Percentiles rank a stretch among this genome's conserved stretches.
Evolutionary conservation across 2,113 vertebrate species (phyloP).

Genomic region (Phycodurus eques): DNA sequence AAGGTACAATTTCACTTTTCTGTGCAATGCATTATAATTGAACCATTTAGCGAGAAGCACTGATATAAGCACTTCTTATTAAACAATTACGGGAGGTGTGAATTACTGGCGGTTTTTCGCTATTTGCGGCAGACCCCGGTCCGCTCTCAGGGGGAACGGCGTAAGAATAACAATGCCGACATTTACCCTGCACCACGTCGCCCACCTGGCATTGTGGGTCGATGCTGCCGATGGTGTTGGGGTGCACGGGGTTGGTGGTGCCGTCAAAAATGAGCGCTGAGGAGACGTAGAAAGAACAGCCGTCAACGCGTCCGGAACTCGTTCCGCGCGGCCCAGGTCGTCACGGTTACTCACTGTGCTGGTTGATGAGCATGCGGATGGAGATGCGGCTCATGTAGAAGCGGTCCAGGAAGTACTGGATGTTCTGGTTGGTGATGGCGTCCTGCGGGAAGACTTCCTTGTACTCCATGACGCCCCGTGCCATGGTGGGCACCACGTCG

Average conservation of each 20-base stretch:
- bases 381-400: slow-evolving; percentile 97
- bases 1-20: too few relatives aligned
- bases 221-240: slow-evolving; percentile 91
- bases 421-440: slow-evolving; percentile 87
- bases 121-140: too few relatives aligned
- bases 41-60: background rate
- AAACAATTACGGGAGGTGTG: too few relatives aligned
- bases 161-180: background rate
- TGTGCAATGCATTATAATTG: too few relatives aligned
- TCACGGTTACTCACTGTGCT: slow-evolving; percentile 81
- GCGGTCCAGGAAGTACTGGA: slow-evolving; percentile 93
- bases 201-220: slow-evolving; percentile 84
- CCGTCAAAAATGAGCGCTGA: slow-evolving; percentile 87
- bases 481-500: slow-evolving; percentile 94
- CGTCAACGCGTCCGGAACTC: background rate
- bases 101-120: too few relatives aligned
- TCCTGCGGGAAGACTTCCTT: slow-evolving; percentile 87
- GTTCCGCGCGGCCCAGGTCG: background rate
- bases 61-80: background rate
- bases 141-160: background rate
- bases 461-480: slow-evolving; percentile 89
- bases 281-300: background rate
- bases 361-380: slow-evolving; percentile 96
- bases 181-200: slow-evolving; percentile 83
- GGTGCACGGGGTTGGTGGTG: slow-evolving; percentile 85